Conservation (phyloP, 2,888 invertebrate genomes). For the Calephelis perditalis region DNA sequence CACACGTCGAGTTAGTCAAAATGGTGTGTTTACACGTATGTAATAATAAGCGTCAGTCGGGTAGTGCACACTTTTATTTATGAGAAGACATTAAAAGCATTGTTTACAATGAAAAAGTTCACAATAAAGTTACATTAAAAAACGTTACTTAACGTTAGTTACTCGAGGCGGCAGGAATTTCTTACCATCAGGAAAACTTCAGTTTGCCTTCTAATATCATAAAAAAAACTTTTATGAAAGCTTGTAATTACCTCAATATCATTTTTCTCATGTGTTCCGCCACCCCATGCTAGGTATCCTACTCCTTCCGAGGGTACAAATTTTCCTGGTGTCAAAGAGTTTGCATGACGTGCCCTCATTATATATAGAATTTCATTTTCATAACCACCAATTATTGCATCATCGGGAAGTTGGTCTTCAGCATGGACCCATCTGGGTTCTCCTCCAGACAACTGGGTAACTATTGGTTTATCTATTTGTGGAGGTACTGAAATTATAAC, state of each 20-base stretch:
- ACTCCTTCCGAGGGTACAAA: constrained; percentile 83
- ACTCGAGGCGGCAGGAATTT: too few relatives aligned
- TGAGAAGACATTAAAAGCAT: too few relatives aligned
- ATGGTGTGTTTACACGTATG: too few relatives aligned
- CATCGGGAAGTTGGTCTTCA: constrained; percentile 26
- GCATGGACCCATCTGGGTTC: constrained; percentile 80
- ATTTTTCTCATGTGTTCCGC: constrained; percentile 81
- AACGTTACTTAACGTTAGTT: too few relatives aligned
- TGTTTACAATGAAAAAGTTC: too few relatives aligned
- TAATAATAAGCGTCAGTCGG: too few relatives aligned
- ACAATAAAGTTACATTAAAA: too few relatives aligned
- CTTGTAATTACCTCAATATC: constrained; percentile 81
- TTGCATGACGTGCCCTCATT: constrained; percentile 83
- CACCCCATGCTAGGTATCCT: constrained; percentile 85
- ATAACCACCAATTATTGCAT: constrained; percentile 28
- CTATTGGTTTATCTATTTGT: constrained; percentile 28
- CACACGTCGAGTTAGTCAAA: too few relatives aligned
- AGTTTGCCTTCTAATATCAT: too few relatives aligned
- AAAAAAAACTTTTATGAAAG: constrained; percentile 30
- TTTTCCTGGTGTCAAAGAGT: constrained; percentile 89
- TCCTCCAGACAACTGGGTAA: constrained; percentile 47
- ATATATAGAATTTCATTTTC: constrained; percentile 61
- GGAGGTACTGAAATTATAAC: constrained; percentile 34
- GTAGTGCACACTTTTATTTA: too few relatives aligned
- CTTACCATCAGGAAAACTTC: too few relatives aligned